Percentiles rank a stretch among this genome's conserved stretches.
These are phyloP conservation scores for Tipula vernalis DNA, from an alignment of 2,888 invertebrate genomes.

Conservation along the genomic window DNA sequence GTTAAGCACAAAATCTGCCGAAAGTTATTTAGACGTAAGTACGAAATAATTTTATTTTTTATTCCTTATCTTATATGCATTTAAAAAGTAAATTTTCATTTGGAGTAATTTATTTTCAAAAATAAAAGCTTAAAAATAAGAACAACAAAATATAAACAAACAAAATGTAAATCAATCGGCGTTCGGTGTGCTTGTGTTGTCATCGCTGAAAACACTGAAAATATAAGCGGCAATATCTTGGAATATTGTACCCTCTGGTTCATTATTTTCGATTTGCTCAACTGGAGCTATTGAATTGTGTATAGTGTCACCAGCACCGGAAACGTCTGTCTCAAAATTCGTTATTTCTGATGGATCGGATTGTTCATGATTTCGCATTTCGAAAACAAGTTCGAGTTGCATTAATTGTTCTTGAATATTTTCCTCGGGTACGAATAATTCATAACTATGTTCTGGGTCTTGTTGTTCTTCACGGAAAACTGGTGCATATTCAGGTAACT, in stretches of 20 bases:
- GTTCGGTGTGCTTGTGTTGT: not conserved
- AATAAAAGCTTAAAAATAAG: not conserved
- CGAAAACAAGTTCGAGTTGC: not conserved
- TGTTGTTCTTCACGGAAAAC: not conserved
- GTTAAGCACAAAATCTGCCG: constrained; percentile 18
- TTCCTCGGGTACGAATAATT: not conserved
- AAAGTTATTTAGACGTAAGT: constrained; percentile 27
- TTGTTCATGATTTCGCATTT: not conserved
- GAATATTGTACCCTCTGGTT: not conserved
- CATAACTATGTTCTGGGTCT: not conserved
- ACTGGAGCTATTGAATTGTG: not conserved
- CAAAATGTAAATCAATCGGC: not conserved
- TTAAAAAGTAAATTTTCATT: not conserved
- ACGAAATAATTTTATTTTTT: not conserved
- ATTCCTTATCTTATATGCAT: not conserved
- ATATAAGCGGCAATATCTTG: not conserved
- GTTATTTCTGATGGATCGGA: not conserved
- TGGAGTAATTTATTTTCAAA: not conserved
- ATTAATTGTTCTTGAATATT: not conserved
- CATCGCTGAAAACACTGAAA: not conserved
- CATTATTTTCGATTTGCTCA: not conserved
- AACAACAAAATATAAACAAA: not conserved
- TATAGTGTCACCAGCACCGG: not conserved
- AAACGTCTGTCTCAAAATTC: not conserved
- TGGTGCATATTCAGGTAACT: not conserved